Conservation (phyloP, 2,113 vertebrate species). For the Quiscalus mexicanus region DNA sequence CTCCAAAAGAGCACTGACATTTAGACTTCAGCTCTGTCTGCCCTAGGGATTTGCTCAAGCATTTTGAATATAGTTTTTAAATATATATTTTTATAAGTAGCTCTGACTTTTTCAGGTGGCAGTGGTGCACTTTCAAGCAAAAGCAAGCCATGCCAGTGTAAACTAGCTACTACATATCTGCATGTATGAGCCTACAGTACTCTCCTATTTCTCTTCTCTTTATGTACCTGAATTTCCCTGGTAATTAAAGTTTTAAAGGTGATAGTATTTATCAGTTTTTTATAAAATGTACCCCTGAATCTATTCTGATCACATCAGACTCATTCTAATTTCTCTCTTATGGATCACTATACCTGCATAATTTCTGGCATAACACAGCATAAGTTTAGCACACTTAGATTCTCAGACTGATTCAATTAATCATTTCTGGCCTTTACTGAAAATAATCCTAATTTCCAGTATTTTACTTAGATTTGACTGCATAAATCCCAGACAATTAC, state of each 20-base stretch:
- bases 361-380: background rate
- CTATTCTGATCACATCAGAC: background rate
- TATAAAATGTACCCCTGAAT: background rate
- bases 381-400: background rate
- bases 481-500: background rate
- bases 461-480: background rate
- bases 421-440: background rate
- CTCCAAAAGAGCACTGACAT: conserved; percentile 60
- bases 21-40: conserved; percentile 32
- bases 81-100: background rate
- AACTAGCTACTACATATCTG: background rate
- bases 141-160: background rate
- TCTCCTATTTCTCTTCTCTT: background rate
- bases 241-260: background rate
- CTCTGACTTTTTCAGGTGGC: background rate
- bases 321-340: background rate
- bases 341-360: background rate
- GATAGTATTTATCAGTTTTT: background rate
- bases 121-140: background rate
- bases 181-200: background rate
- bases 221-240: background rate
- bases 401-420: background rate
- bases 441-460: background rate
- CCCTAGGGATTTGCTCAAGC: conserved; percentile 25
- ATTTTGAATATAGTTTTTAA: background rate